Percentiles rank a stretch among this genome's conserved stretches.
Evolutionary conservation across 2,113 vertebrate genomes (phyloP).

Genomic region (Otus sunia): DNA sequence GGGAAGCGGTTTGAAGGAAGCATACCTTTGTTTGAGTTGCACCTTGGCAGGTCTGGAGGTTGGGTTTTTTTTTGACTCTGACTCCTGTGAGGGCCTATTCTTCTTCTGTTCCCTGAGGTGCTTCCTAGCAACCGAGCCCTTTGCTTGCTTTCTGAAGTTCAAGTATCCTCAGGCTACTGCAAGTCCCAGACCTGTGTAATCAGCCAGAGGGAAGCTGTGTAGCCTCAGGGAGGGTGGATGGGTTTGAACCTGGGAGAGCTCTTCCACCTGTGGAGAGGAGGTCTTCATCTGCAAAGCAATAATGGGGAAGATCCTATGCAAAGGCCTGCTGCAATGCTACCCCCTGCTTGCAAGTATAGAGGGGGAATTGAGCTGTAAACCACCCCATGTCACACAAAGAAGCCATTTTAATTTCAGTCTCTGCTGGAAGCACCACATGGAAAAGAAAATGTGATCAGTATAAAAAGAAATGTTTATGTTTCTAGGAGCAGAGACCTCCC

Average conservation of each 20-base stretch:
- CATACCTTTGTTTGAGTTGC: neutral
- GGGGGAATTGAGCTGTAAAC: neutral
- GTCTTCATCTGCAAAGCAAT: neutral
- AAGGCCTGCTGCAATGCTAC: accelerated
- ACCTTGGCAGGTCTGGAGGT: neutral
- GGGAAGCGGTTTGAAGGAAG: neutral
- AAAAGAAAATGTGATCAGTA: conserved; percentile 38
- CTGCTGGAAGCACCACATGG: conserved; percentile 3
- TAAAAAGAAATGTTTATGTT: conserved; percentile 46
- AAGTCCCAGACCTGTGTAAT: neutral
- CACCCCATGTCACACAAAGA: neutral
- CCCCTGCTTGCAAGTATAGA: neutral
- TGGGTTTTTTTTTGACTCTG: neutral
- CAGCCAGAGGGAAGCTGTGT: neutral
- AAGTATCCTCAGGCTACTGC: neutral
- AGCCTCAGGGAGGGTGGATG: neutral
- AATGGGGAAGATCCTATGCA: neutral
- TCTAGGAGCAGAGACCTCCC: conserved; percentile 37
- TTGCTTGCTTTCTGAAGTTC: neutral
- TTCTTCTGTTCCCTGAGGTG: neutral
- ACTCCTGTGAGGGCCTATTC: neutral
- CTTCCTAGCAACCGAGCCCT: neutral
- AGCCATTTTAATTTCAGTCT: conserved; percentile 24
- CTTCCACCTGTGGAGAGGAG: neutral
- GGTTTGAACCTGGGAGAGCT: neutral